phyloP scores from a whole-genome alignment of 1,140 invertebrate genomes.

The Sitobion miscanthi region DNA sequence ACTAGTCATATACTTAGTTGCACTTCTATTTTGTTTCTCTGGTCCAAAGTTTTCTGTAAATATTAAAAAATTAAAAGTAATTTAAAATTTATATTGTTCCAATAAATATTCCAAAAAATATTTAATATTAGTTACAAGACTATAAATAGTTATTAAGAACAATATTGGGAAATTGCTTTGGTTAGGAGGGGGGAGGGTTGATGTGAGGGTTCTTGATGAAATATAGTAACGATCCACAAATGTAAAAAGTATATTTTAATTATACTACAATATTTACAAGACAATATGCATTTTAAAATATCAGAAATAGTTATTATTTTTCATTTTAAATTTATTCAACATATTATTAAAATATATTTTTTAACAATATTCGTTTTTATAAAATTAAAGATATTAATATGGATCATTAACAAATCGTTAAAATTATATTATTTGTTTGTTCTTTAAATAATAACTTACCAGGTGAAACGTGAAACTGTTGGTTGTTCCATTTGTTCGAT shows the following conservation, averaged over 20 bases:
- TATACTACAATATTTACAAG: not conserved
- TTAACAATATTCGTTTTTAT: not conserved
- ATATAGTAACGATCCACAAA: not conserved
- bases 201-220: not conserved
- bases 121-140: not conserved
- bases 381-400: not conserved
- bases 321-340: not conserved
- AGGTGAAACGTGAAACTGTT: constrained; percentile 27
- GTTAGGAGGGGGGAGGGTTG: too few relatives aligned
- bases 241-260: not conserved
- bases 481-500: constrained; percentile 36
- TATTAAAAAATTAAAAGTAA: not conserved
- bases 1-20: constrained; percentile 12
- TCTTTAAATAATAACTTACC: not conserved
- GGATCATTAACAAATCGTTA: not conserved
- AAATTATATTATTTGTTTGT: not conserved
- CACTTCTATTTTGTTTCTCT: constrained; percentile 40
- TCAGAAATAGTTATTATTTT: not conserved
- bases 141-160: too few relatives aligned
- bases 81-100: not conserved
- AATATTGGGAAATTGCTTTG: too few relatives aligned
- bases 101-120: not conserved
- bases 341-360: not conserved
- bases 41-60: constrained; percentile 34
- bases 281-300: not conserved